Conservation (phyloP, 2,797 vertebrate genomes). For the Enteromius paludinosus region DNA sequence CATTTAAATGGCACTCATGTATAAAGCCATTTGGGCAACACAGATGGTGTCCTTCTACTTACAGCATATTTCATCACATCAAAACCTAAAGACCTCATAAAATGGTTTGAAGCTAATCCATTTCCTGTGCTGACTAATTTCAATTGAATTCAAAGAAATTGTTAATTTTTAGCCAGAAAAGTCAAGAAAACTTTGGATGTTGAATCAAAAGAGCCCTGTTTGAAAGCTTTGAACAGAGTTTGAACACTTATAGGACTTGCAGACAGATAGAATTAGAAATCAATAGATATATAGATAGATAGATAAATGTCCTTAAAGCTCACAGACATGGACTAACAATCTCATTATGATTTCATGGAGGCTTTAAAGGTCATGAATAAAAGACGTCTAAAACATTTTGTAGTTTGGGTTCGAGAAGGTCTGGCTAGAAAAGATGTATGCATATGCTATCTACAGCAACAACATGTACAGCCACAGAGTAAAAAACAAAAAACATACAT, state of each 20-base stretch:
- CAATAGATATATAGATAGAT: background rate
- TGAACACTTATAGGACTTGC: background rate
- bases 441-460: background rate
- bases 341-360: background rate
- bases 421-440: background rate
- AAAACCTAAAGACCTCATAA: background rate
- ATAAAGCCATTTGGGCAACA: background rate
- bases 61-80: conserved; percentile 6
- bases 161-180: background rate
- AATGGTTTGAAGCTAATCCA: background rate
- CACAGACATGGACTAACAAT: background rate
- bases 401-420: background rate
- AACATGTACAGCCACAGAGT: too few relatives aligned
- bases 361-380: conserved; percentile 20
- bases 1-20: background rate
- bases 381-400: background rate
- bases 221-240: background rate
- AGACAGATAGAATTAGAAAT: background rate
- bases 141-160: background rate
- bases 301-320: background rate
- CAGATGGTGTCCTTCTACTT: conserved; percentile 4
- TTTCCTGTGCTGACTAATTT: background rate
- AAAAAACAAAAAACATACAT: background rate
- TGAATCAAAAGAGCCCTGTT: background rate
- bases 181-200: background rate